These are phyloP conservation scores for Trichogramma pretiosum DNA, from an alignment of 1,140 invertebrate species.

Conservation along the genomic window DNA sequence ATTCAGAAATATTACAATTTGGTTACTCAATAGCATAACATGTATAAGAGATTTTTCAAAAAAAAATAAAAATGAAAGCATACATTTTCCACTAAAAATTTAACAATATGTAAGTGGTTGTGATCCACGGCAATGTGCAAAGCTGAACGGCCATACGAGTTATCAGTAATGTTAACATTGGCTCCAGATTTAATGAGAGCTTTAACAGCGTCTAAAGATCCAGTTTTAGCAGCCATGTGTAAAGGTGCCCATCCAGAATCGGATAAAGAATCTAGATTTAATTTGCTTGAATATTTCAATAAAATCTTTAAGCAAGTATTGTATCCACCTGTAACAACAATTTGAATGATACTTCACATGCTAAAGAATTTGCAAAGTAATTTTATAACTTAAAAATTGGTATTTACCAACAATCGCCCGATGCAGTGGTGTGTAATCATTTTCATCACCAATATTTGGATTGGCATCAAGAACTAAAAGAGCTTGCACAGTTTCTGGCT, in stretches of 20 bases:
- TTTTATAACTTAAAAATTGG: no score
- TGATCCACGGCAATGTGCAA: conserved; percentile 51
- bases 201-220: conserved; percentile 41
- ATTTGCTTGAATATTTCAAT: conserved; percentile 15
- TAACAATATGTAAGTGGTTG: conserved; percentile 41
- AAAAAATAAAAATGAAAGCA: conserved; percentile 12
- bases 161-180: conserved; percentile 44
- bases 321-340: no score
- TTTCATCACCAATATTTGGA: conserved; percentile 42
- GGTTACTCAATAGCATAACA: not conserved
- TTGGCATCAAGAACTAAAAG: conserved; percentile 42
- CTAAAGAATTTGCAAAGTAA: conserved; percentile 2
- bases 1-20: no score
- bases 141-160: conserved; percentile 48
- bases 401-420: conserved; percentile 41
- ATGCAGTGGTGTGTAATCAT: conserved; percentile 47
- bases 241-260: conserved; percentile 45
- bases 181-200: conserved; percentile 42
- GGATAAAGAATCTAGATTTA: conserved; percentile 23
- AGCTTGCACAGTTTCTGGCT: conserved; percentile 34
- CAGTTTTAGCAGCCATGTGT: conserved; percentile 45
- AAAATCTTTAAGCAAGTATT: conserved; percentile 31
- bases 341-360: no score
- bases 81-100: conserved; percentile 43
- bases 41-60: not conserved